Percentiles rank a stretch among this genome's conserved stretches.
Evolutionary conservation across 2,888 invertebrate genomes (phyloP).

Genomic region (Drosophila silvestris): DNA sequence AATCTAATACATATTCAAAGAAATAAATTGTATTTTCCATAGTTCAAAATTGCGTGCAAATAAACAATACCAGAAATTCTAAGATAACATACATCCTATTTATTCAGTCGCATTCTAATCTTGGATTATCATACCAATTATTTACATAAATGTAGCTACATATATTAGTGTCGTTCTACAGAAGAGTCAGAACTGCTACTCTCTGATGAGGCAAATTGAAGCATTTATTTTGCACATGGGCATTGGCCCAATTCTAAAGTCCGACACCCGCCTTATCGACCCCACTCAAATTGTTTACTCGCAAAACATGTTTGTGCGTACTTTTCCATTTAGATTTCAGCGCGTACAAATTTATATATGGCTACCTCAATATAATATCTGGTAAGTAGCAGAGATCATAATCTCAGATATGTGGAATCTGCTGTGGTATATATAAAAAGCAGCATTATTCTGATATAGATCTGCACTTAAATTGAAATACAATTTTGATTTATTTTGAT

Average conservation of each 20-base stretch:
- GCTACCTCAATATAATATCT: not conserved
- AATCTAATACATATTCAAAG: slow-evolving; percentile 21
- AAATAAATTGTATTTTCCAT: slow-evolving; percentile 67
- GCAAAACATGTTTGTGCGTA: not conserved
- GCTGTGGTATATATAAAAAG: not conserved
- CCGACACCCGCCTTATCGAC: not conserved
- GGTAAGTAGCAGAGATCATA: not conserved
- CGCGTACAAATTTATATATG: not conserved
- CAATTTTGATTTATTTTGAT: not conserved
- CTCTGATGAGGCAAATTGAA: slow-evolving; percentile 2
- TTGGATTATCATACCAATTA: not conserved
- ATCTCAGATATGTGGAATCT: not conserved
- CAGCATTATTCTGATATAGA: not conserved
- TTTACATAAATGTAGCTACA: not conserved
- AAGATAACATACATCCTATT: not conserved
- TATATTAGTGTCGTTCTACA: not conserved
- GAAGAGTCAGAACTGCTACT: not conserved
- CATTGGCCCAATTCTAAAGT: slow-evolving; percentile 22
- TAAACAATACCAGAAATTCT: slow-evolving; percentile 37
- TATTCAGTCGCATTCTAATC: not conserved
- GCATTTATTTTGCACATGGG: not conserved
- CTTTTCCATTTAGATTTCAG: not conserved
- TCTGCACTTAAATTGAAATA: not conserved
- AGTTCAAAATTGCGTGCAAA: slow-evolving; percentile 60
- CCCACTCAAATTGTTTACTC: not conserved